Evolutionary conservation across 1,140 invertebrate genomes (phyloP).

Genomic region (Heliconius hermathena): DNA sequence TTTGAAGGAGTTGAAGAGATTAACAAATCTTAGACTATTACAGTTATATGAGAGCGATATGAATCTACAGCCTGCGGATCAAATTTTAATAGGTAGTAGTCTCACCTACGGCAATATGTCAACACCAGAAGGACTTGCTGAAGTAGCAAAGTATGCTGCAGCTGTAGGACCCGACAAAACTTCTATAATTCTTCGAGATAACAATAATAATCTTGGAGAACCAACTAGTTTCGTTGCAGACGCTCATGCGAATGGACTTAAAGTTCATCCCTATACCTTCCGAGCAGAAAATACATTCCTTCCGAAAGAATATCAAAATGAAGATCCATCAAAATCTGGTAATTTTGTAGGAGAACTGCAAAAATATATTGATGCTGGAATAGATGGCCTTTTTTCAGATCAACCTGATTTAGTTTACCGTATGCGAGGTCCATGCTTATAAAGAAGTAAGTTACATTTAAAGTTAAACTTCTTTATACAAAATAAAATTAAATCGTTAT

Average conservation of each 20-base stretch:
- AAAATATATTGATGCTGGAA: conserved; percentile 61
- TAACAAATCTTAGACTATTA: conserved; percentile 65
- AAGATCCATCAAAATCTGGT: conserved; percentile 51
- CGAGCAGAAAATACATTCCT: conserved; percentile 68
- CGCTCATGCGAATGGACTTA: conserved; percentile 65
- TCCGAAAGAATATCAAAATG: conserved; percentile 64
- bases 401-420: conserved; percentile 64
- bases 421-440: conserved; percentile 50
- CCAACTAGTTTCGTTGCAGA: conserved; percentile 60
- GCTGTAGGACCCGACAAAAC: conserved; percentile 71
- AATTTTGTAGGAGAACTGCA: conserved; percentile 60
- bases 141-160: conserved; percentile 69
- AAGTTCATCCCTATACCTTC: conserved; percentile 75
- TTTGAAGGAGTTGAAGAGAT: conserved; percentile 64
- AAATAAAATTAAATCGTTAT: too few species aligned
- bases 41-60: conserved; percentile 58
- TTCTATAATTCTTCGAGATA: conserved; percentile 66
- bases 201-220: conserved; percentile 53
- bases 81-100: conserved; percentile 49
- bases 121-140: conserved; percentile 59
- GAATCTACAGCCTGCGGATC: conserved; percentile 59
- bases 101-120: conserved; percentile 70
- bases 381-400: conserved; percentile 72
- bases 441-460: not conserved
- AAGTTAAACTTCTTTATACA: too few species aligned